Evolutionary conservation across 2,888 invertebrate genomes (phyloP).

Genomic region (Caradrina clavipalpis): DNA sequence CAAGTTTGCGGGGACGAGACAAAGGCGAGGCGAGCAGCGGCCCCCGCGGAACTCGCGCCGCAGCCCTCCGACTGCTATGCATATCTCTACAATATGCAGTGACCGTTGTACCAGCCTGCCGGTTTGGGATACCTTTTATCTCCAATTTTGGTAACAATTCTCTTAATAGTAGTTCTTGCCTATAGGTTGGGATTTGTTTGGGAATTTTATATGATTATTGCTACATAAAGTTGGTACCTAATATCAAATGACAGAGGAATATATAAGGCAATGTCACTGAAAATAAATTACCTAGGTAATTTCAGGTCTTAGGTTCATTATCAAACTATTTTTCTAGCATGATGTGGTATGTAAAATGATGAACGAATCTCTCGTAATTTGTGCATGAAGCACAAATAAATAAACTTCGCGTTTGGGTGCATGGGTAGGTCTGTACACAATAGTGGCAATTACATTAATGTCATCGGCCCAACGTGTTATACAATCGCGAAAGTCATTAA

Average conservation of each 20-base stretch:
- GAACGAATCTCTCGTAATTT: neutral
- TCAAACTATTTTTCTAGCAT: too few relatives aligned
- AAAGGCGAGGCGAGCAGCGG: conserved; percentile 78
- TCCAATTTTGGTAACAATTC: conserved; percentile 49
- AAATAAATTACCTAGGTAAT: neutral
- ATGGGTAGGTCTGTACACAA: neutral
- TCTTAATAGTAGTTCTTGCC: conserved; percentile 50
- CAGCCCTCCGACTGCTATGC: conserved; percentile 64
- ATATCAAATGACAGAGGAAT: neutral
- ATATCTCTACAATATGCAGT: conserved; percentile 76
- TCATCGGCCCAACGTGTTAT: conserved; percentile 14
- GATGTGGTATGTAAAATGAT: too few relatives aligned
- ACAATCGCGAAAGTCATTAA: conserved; percentile 60
- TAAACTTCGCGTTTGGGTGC: neutral
- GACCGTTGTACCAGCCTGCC: conserved; percentile 55
- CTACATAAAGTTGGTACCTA: neutral
- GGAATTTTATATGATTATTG: conserved; percentile 6
- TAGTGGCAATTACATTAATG: conserved; percentile 8
- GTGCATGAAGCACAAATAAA: neutral
- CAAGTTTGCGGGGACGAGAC: conserved; percentile 90
- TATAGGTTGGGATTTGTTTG: conserved; percentile 10
- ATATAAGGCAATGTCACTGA: neutral
- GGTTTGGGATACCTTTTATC: conserved; percentile 61
- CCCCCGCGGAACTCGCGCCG: conserved; percentile 71
- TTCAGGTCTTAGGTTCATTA: too few relatives aligned